These are phyloP conservation scores for Loxodonta africana DNA, from an alignment of 2,113 vertebrate species.

Conservation along the genomic window DNA sequence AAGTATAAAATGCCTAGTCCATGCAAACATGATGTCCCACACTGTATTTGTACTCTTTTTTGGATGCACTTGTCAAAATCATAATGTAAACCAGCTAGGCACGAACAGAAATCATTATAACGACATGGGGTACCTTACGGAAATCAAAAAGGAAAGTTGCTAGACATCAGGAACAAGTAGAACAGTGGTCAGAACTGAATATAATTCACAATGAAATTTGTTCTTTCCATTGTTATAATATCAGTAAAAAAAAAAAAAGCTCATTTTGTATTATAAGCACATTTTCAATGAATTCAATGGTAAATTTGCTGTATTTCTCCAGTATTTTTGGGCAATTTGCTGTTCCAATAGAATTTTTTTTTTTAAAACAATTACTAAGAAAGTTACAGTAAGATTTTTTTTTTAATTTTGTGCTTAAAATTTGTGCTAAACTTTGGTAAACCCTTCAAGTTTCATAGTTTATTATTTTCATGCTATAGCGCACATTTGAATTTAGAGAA, in stretches of 20 bases:
- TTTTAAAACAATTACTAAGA: neutral
- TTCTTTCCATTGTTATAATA: neutral
- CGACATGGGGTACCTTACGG: neutral
- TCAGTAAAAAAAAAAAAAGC: neutral
- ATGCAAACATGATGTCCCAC: neutral
- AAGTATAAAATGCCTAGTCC: neutral
- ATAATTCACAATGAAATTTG: neutral
- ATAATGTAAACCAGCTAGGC: neutral
- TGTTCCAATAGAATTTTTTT: neutral
- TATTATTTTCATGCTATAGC: neutral
- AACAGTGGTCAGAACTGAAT: neutral
- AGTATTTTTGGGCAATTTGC: neutral
- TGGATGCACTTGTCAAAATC: neutral
- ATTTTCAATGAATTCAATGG: neutral
- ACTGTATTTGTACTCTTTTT: neutral
- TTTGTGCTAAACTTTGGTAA: neutral
- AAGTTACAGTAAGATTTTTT: neutral
- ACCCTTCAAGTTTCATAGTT: neutral
- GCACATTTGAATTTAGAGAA: neutral
- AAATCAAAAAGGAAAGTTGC: neutral
- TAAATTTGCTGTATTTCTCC: slow-evolving; percentile 8
- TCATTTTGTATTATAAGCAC: neutral
- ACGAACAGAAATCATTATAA: neutral
- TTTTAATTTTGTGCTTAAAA: neutral
- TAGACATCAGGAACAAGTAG: neutral